A percentile compares a stretch with the other conserved stretches of the same genome.
Evolutionary conservation across 2,113 vertebrate species (phyloP).

Genomic region (Carassius auratus): DNA sequence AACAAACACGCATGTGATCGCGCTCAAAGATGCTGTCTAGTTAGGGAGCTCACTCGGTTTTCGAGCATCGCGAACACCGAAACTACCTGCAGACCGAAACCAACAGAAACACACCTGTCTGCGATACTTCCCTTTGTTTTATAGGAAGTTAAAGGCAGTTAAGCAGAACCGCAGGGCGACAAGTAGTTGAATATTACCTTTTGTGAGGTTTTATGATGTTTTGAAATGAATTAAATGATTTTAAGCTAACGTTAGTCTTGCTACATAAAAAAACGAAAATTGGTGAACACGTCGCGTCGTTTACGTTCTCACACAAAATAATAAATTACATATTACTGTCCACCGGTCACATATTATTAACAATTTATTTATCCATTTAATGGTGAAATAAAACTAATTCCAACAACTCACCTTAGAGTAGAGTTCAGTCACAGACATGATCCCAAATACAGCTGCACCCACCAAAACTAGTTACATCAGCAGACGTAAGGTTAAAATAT

Average conservation of each 20-base stretch:
- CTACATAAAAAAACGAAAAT: neutral
- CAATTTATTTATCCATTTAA: neutral
- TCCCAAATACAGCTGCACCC: constrained; percentile 32
- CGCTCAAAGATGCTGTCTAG: neutral
- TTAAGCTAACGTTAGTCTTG: neutral
- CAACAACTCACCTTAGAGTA: constrained; percentile 74
- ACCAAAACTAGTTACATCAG: constrained; percentile 38
- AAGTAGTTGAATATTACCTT: neutral
- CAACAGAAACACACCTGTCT: constrained; percentile 6
- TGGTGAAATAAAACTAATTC: neutral
- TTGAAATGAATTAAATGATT: neutral
- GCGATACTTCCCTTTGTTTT: constrained; percentile 14
- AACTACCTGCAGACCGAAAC: constrained; percentile 39
- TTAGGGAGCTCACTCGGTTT: neutral
- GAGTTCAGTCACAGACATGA: constrained; percentile 78
- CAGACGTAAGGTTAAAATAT: neutral
- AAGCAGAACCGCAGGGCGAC: neutral
- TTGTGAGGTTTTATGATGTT: neutral
- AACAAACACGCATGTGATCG: neutral
- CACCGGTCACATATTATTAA: neutral
- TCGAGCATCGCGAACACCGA: neutral
- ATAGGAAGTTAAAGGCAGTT: constrained; percentile 6
- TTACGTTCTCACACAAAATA: neutral
- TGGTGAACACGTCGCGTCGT: neutral
- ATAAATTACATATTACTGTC: neutral